These are phyloP conservation scores for Papilio gigon DNA, from an alignment of 2,888 invertebrate genomes.

Conservation along the genomic window DNA sequence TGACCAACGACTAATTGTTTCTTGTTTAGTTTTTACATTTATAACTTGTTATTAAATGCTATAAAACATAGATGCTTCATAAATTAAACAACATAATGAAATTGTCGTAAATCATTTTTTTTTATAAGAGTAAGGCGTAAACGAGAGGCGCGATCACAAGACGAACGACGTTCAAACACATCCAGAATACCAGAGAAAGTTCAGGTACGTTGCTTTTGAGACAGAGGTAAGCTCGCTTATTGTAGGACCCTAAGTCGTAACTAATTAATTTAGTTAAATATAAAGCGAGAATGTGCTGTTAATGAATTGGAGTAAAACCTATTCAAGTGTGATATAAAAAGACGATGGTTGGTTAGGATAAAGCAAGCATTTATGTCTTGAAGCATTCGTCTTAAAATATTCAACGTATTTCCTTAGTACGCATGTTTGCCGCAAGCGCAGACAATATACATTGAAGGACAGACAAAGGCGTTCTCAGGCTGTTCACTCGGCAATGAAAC, in stretches of 20 bases:
- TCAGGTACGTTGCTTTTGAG: no score
- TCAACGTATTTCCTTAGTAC: not conserved
- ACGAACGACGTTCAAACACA: no score
- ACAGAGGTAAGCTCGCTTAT: no score
- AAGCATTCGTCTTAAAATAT: not conserved
- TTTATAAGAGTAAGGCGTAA: no score
- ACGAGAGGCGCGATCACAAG: no score
- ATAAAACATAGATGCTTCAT: no score
- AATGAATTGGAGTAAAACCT: not conserved
- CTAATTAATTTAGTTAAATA: no score
- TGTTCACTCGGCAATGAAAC: constrained; percentile 6
- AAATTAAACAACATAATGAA: no score
- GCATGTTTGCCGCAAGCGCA: constrained; percentile 7
- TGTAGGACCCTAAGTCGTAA: no score
- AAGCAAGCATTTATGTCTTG: not conserved
- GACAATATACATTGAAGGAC: constrained; percentile 22
- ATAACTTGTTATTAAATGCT: not conserved
- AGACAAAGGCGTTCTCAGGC: constrained; percentile 33
- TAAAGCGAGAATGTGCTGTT: no score
- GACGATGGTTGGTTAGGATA: not conserved
- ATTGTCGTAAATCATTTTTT: no score
- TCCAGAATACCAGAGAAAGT: no score
- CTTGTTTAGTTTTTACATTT: not conserved
- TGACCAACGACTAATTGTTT: not conserved
- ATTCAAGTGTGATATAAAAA: not conserved